A percentile compares a stretch with the other conserved stretches of the same genome.
phyloP scores from a whole-genome alignment of 2,797 vertebrate species.

The Poecilia wingei region DNA sequence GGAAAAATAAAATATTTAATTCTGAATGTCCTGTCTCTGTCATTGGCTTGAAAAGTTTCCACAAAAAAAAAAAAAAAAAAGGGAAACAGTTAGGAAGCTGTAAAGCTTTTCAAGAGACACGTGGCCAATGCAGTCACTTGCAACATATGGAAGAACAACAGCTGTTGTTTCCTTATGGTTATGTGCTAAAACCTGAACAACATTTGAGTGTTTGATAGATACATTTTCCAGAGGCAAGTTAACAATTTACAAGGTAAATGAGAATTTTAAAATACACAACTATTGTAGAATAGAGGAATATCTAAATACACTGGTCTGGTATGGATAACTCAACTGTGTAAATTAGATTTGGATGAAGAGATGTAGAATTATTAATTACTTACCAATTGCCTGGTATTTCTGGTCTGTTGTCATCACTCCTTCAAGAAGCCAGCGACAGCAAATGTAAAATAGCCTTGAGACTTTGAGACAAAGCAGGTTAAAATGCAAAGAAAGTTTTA shows the following conservation, averaged over 20 bases:
- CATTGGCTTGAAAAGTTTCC: constrained; percentile 33
- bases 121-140: constrained; percentile 32
- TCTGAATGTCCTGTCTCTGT: constrained; percentile 43
- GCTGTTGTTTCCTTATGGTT: neutral
- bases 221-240: neutral
- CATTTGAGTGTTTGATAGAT: neutral
- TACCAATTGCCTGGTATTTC: neutral
- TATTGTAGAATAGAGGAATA: neutral
- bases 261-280: neutral
- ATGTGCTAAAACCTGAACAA: constrained; percentile 1
- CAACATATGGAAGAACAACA: constrained; percentile 11
- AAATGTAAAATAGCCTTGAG: neutral
- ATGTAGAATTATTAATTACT: neutral
- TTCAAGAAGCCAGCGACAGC: neutral
- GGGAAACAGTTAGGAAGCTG: constrained; percentile 31
- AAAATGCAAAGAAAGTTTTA: neutral
- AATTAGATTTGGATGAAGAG: neutral
- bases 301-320: neutral
- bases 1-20: constrained; percentile 32
- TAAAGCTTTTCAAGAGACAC: constrained; percentile 51
- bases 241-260: neutral
- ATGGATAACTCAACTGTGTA: neutral
- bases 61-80: constrained; percentile 4
- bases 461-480: neutral
- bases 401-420: neutral